Base-by-base conservation (phyloP, 2,797 vertebrate genomes). In the Syngnathus acus region DNA sequence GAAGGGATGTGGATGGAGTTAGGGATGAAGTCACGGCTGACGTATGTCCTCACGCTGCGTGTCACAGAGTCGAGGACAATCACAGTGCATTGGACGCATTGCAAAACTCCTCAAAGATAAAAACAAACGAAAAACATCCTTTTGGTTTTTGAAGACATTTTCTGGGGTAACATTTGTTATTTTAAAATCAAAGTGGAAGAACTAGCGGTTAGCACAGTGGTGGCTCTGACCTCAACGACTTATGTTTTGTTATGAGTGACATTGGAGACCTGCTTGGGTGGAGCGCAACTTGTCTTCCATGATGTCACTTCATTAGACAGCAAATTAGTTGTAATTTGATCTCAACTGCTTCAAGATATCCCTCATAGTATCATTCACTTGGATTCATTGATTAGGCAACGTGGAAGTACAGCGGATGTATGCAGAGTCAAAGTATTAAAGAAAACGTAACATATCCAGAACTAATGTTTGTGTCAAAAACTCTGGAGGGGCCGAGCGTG, bases 21-120 rank as follows among this genome's bases (percentile, higher is more conserved):
- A 5, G 60, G 70, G 71, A 74, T 76, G 71, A 79, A 84, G 78
- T 76, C 77, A 77, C 40, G 67, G 65, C 81, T 70, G 75, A 32
- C 26, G 78, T 67, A 60, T 80, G 83, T 86, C 82, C 83, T 82
- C 79, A 5, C 65, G 69, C 23, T 84, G 83, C 45, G 74, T 76
- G 79, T 81, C 86, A 85, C 86, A 75, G 67, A 70, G 86, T n/a
- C n/a, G 82, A 85, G 84, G 77, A 84, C 63, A 45, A 42, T 71
- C 62, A 67, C 68, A 79, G 85, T 83, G 86, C 85, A 78, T 67
- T 69, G 78, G 75, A 78, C 82, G 84, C 81, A 75, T 65, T 76
- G 75, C 61, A n/a, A 42, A n/a, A 39, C 60, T 42, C 6, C 40
- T 21, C 1, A 21, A 21, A 7, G 40, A 42, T 1, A 62, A 47